Conservation (phyloP, 2,113 vertebrate species). For the Pseudopodoces humilis region DNA sequence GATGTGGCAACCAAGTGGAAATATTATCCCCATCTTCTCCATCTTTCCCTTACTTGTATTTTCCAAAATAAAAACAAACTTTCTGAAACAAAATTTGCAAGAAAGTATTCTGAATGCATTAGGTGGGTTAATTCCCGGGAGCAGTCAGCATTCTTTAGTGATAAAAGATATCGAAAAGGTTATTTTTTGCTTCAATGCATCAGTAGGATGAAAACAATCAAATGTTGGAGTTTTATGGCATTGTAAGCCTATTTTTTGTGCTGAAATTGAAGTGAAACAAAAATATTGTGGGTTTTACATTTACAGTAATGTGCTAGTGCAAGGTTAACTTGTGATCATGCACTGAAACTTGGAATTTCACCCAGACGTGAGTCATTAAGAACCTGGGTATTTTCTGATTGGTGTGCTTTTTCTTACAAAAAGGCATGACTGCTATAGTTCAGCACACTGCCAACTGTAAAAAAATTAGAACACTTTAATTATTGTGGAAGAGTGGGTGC, state of each 20-base stretch:
- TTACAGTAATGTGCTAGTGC: conserved; percentile 26
- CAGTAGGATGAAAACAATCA: not conserved
- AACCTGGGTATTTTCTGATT: not conserved
- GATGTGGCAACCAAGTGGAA: not conserved
- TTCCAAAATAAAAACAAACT: conserved; percentile 8
- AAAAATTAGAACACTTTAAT: conserved; percentile 32
- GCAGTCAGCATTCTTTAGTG: conserved; percentile 6
- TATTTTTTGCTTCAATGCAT: conserved; percentile 59
- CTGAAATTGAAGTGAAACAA: conserved; percentile 42
- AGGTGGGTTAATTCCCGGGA: conserved; percentile 40
- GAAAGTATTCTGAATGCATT: conserved; percentile 24
- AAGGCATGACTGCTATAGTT: not conserved
- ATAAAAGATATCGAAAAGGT: conserved; percentile 36
- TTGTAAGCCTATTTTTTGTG: conserved; percentile 49
- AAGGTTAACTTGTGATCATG: conserved; percentile 38
- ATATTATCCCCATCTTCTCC: not conserved
- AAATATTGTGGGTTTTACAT: conserved; percentile 6
- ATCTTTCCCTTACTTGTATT: not conserved
- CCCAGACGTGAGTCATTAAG: not conserved
- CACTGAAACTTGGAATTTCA: conserved; percentile 17
- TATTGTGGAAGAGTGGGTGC: not conserved
- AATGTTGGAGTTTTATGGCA: conserved; percentile 18
- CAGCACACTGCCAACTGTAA: not conserved
- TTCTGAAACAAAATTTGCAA: conserved; percentile 15
- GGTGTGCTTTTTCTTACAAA: not conserved